phyloP scores from a whole-genome alignment of 2,113 vertebrate genomes.

The Psilopogon haemacephalus region DNA sequence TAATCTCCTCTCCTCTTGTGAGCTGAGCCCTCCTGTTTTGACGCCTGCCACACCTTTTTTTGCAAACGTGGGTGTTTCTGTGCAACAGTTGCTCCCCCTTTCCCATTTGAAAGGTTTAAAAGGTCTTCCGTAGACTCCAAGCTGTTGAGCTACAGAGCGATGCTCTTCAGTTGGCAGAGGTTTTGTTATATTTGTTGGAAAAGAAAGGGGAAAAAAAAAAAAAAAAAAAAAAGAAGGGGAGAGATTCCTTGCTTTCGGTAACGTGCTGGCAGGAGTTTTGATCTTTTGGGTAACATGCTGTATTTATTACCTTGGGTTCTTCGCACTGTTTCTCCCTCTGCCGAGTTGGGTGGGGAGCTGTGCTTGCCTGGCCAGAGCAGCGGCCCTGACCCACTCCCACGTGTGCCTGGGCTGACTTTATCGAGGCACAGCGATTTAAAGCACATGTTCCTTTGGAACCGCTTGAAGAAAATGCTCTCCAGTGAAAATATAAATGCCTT shows the following conservation, averaged over 20 bases:
- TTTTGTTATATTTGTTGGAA: neutral
- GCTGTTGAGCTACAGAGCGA: neutral
- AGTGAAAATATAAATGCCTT: neutral
- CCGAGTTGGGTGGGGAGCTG: neutral
- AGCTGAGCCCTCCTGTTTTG: neutral
- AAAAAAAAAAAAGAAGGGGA: neutral
- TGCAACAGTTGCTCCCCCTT: neutral
- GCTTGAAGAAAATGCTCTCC: neutral
- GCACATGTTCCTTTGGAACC: neutral
- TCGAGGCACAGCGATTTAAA: neutral
- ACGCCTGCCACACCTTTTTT: neutral
- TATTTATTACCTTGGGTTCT: neutral
- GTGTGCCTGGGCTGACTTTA: neutral
- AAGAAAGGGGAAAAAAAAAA: too few relatives aligned
- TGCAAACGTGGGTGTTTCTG: neutral
- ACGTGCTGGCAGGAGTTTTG: neutral
- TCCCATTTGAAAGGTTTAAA: neutral
- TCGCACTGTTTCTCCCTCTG: neutral
- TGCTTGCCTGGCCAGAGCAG: neutral
- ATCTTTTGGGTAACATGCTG: neutral
- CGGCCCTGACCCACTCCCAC: neutral
- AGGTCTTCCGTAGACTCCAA: neutral
- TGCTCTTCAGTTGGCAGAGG: neutral
- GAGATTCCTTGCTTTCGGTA: neutral
- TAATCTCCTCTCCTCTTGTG: rapidly evolving